Evolutionary conservation across 2,797 vertebrate species (phyloP).

Genomic region (Sebastes reedi): DNA sequence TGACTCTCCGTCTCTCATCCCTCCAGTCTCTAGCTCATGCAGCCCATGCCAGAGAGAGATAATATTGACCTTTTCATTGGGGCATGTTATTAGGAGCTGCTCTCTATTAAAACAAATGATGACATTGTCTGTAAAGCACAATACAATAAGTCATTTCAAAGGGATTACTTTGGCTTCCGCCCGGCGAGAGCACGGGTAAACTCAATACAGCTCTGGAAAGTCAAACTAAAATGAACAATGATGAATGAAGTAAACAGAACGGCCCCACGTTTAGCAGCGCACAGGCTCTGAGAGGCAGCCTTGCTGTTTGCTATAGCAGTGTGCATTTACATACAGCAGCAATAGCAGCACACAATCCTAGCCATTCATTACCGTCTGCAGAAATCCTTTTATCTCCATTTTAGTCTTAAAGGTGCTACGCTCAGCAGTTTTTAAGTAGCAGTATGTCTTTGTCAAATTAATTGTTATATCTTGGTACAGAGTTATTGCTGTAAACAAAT

Average conservation of each 20-base stretch:
- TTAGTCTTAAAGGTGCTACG: neutral
- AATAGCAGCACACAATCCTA: neutral
- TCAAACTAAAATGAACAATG: constrained; percentile 62
- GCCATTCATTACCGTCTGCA: constrained; percentile 20
- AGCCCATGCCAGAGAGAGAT: constrained; percentile 65
- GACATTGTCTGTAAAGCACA: constrained; percentile 68
- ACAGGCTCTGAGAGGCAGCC: neutral
- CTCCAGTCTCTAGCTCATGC: constrained; percentile 53
- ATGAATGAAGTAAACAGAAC: constrained; percentile 56
- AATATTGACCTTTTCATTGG: constrained; percentile 79
- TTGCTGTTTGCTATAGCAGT: neutral
- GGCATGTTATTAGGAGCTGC: constrained; percentile 71
- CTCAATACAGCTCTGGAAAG: constrained; percentile 47
- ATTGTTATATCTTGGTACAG: constrained; percentile 2
- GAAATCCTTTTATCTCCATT: constrained; percentile 12
- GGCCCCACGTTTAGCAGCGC: neutral
- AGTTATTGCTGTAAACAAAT: constrained; percentile 10
- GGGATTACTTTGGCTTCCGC: constrained; percentile 59
- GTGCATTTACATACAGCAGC: constrained; percentile 17
- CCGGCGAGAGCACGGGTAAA: constrained; percentile 34
- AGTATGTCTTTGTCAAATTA: constrained; percentile 4
- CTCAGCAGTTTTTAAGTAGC: constrained; percentile 18
- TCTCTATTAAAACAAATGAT: constrained; percentile 78
- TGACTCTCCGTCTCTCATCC: constrained; percentile 17
- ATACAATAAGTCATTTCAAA: constrained; percentile 72